Evolutionary conservation across 2,888 invertebrate species (phyloP), one percentile per base, ranked within the genome.

Genomic region (Eledone cirrhosa): DNA sequence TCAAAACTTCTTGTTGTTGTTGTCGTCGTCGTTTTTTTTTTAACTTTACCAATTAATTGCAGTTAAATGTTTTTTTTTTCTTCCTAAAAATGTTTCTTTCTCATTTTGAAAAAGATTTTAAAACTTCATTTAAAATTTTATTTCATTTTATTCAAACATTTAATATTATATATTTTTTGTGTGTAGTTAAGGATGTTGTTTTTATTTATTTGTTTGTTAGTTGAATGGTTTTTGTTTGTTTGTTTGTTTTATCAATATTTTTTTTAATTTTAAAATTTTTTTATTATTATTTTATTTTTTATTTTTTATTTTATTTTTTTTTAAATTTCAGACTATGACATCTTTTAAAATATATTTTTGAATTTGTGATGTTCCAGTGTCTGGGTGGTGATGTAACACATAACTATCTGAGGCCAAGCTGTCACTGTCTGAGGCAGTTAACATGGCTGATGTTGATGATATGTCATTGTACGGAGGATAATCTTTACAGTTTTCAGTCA

Each of bases 331-430:
- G n/a, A 69, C 69, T 16, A 69, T 69, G 69, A 69, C 69, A 33
- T 69, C 69, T 69, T 69, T 69, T 69, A 69, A 69, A 69, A 69
- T 69, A 69, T 69, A 69, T 33, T 69, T 69, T 69, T 69, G 69
- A 29, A 69, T 69, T 19, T 69, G 69, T 33, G 69, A 69, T n/a
- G n/a, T n/a, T 69, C 69, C 69, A 69, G 11, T 69, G 22, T 69
- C 69, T 69, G 69, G 69, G 33, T 69, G 69, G 33, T n/a, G n/a
- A 29, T 69, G 69, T 69, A 69, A 31, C 22, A 69, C 69, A 69
- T 69, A 69, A 31, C 69, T 69, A 33, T 69, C 69, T 13, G 69
- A 69, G 3, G 69, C 69, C 69, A 69, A n/a, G 13, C 69, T 69
- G 33, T 69, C 69, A 69, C 69, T 69, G 69, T 69, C 69, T 4